A percentile compares a stretch with the other conserved stretches of the same genome.
phyloP scores from a whole-genome alignment of 2,113 vertebrate species.

The Lathamus discolor region DNA sequence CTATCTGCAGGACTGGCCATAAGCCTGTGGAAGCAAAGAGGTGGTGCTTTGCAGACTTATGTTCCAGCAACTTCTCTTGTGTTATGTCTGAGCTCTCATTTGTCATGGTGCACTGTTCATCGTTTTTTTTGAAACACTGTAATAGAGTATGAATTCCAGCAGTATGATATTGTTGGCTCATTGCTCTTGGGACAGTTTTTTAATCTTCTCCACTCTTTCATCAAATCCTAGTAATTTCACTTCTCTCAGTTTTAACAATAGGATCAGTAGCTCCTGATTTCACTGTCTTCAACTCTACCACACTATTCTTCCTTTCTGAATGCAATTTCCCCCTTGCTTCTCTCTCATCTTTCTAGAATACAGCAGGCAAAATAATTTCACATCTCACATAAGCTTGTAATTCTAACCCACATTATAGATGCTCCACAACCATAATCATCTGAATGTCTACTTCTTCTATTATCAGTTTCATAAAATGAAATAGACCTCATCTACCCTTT shows the following conservation, averaged over 20 bases:
- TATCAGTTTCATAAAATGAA: background rate
- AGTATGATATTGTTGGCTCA: background rate
- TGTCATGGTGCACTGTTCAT: background rate
- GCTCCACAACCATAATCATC: background rate
- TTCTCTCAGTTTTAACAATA: background rate
- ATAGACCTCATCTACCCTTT: background rate
- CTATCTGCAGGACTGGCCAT: background rate
- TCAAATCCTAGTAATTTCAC: background rate
- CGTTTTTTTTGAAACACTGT: background rate
- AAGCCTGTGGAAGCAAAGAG: background rate
- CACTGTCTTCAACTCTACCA: background rate
- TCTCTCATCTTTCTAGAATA: background rate
- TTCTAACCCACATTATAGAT: background rate
- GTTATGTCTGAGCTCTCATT: background rate
- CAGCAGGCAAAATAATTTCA: background rate
- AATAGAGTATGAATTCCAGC: background rate
- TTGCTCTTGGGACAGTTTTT: background rate
- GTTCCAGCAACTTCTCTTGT: background rate
- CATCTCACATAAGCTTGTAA: background rate
- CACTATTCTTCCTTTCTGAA: background rate
- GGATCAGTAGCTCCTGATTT: background rate
- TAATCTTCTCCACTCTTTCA: background rate
- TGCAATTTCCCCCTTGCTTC: background rate
- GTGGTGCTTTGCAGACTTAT: background rate
- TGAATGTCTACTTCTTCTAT: background rate